phyloP scores from a whole-genome alignment of 1,140 invertebrate species.

The Sycobia sp. region DNA sequence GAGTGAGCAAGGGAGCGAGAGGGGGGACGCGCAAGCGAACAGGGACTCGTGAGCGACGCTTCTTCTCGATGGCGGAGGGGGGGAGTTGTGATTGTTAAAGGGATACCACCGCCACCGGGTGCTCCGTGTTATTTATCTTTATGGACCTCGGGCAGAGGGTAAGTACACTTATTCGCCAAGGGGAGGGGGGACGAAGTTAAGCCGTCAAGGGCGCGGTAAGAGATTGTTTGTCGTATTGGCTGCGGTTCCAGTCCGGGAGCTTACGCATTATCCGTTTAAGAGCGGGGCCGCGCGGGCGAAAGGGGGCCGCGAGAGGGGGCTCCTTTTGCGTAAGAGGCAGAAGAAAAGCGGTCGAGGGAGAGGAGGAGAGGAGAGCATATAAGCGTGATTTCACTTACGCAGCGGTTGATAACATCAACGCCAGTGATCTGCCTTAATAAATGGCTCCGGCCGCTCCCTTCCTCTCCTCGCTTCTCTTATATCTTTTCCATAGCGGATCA shows the following conservation, averaged over 20 bases:
- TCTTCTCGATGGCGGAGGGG: too few relatives aligned
- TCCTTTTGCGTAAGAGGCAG: too few relatives aligned
- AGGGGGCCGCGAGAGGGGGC: too few relatives aligned
- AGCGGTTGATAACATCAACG: constrained; percentile 26
- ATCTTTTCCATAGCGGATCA: not conserved
- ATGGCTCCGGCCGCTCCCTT: not conserved
- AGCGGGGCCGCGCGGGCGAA: constrained; percentile 14
- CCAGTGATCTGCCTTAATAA: constrained; percentile 24
- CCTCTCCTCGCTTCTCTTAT: too few relatives aligned
- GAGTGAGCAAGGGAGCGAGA: not conserved
- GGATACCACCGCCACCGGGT: constrained; percentile 39
- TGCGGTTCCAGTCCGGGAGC: constrained; percentile 47
- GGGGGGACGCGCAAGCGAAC: constrained; percentile 1
- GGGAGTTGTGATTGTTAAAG: constrained; percentile 38
- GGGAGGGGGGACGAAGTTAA: constrained; percentile 46
- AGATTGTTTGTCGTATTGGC: constrained; percentile 59
- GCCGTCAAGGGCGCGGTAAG: constrained; percentile 53
- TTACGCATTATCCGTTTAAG: constrained; percentile 48
- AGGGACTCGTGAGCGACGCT: not conserved
- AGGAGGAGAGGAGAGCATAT: constrained; percentile 3
- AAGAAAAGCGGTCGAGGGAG: too few relatives aligned
- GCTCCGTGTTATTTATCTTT: constrained; percentile 61
- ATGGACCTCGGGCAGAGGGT: constrained; percentile 62
- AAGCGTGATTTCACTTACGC: constrained; percentile 30
- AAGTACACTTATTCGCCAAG: constrained; percentile 58